Percentiles rank a stretch among this genome's conserved stretches.
Conservation (phyloP, 2,888 invertebrate species). For the Pristionchus exspectatus region DNA sequence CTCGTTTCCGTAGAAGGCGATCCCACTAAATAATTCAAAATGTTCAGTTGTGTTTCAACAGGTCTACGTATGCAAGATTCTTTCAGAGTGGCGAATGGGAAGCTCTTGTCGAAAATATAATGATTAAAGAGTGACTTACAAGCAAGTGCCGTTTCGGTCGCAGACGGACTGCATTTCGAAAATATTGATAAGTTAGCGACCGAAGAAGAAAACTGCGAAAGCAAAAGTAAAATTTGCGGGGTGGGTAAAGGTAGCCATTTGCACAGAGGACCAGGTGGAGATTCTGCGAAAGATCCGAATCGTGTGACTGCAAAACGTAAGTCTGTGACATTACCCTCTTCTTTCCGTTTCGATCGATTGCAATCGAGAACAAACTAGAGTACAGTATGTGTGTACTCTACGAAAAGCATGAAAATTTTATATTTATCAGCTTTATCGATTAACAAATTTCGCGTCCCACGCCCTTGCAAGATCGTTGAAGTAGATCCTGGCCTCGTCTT, state of each 20-base stretch:
- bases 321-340: too few relatives aligned
- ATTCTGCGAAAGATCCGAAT: neutral
- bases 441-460: neutral
- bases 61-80: neutral
- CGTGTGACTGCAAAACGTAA: too few relatives aligned
- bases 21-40: neutral
- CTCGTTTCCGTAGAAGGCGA: conserved; percentile 7
- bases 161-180: neutral
- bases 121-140: neutral
- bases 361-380: too few relatives aligned
- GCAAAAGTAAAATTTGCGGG: neutral
- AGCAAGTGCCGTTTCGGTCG: neutral
- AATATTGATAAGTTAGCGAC: neutral
- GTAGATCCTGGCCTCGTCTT: neutral
- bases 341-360: too few relatives aligned
- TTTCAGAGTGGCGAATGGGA: neutral
- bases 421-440: neutral
- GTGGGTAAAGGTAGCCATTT: neutral
- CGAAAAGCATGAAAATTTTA: too few relatives aligned
- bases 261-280: neutral
- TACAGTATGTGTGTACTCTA: too few relatives aligned
- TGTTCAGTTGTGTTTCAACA: neutral
- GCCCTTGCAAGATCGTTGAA: neutral
- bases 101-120: neutral
- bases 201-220: neutral